Evolutionary conservation across 2,888 invertebrate species (phyloP).

Genomic region (Melieria picta): DNA sequence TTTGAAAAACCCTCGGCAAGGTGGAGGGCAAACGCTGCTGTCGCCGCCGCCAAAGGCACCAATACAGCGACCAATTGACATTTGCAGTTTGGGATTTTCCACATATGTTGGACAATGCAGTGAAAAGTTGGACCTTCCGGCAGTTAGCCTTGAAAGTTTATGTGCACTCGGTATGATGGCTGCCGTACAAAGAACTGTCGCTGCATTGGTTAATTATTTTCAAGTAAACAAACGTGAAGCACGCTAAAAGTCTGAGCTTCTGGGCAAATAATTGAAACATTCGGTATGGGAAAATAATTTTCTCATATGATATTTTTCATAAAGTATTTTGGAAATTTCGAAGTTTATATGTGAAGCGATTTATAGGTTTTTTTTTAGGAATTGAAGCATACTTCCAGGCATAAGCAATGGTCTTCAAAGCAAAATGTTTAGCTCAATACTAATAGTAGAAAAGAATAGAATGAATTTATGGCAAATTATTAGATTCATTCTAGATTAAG

Average conservation of each 20-base stretch:
- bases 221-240: too few species aligned
- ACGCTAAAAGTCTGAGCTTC: too few species aligned
- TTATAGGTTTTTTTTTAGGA: too few species aligned
- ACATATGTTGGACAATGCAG: constrained; percentile 33
- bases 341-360: too few species aligned
- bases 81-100: constrained; percentile 33
- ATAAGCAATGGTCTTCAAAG: neutral
- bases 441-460: neutral
- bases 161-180: neutral
- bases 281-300: too few species aligned
- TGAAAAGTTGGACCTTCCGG: constrained; percentile 4
- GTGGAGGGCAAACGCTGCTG: neutral
- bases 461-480: neutral
- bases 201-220: too few species aligned
- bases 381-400: too few species aligned
- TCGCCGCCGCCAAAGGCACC: neutral
- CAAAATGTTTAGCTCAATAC: neutral
- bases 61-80: neutral
- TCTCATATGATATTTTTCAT: too few species aligned
- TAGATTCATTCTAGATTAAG: neutral
- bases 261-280: too few species aligned
- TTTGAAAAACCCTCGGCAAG: constrained; percentile 7
- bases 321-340: too few species aligned
- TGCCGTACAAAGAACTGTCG: too few species aligned
- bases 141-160: constrained; percentile 17